Base-by-base conservation (phyloP, 2,797 vertebrate genomes). In the Falco cherrug region DNA sequence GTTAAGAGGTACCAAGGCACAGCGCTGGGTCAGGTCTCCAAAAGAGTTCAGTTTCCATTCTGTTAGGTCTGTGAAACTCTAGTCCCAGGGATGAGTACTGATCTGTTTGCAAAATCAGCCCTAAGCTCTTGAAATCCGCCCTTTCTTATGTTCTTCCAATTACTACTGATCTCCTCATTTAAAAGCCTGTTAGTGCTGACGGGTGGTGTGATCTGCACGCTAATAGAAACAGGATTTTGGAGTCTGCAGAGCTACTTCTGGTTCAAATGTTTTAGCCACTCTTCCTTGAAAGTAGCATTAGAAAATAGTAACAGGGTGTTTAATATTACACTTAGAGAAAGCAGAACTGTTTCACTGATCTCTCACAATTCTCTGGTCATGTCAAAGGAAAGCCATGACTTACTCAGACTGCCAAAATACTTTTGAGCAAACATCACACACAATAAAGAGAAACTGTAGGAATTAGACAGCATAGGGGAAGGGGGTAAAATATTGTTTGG, bases 101-200 rank as follows among this genome's bases (percentile, higher is more conserved):
- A 87, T 41, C 54, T 82, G 51, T 82, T 87, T 57, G 51, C 56
- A 93, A 93, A 90, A 82, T 84, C 59, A 94, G 63, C 51, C 76
- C 5, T 31, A 79, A 89, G 11, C 63, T 91, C 77, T 84, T 60
- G 70, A 89, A 95, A 83, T 84, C 51, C 85, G 85, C 50, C 53
- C 80, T 87, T 95, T 87, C 77, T 74, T 70, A 37, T 90, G 77
- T 61, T 87, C 53, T 85, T 94, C 53, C 64, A 61, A 70, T 90
- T 92, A 69, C 67, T 69, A 24, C 73, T 60, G 53, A 71, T 73
- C 41, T 94, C 51, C 35, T 83, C 22, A 33, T 61, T 95, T 90
- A 67, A 89, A 89, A 93, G 24, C 13, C 43, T 78, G 4, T 12
- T 80, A 68, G 25, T 29, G 45, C 78, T 83, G 65, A 89, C 69